Base-by-base conservation (phyloP, 30 jellyfish, hydroid and myxozoan genomes). In the Aurelia aurita region DNA sequence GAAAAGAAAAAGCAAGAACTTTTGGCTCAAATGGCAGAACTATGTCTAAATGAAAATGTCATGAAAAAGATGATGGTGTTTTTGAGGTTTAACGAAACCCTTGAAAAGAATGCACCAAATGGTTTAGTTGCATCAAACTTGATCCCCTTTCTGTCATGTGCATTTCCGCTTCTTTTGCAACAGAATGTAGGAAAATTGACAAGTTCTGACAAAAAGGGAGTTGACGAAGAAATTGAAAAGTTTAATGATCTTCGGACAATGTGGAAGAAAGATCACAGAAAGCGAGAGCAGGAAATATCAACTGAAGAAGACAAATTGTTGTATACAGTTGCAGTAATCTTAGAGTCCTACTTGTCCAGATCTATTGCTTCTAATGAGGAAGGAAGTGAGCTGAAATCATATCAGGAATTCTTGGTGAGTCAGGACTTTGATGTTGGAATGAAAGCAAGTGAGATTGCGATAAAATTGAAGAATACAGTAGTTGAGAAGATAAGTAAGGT, bases 121-220 rank as follows among this genome's bases (percentile, higher is more conserved):
- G 80, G 64, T 16, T 28, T 61, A 0, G 70, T 87, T 62, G 68
- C 76, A 45, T 60, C 71, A 8, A 84, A 92, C 66, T 43, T 92
- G 71, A 49, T 92, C 32, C 98, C 98, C 12, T 92, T 87, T 54
- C 75, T 87, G 51, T 68, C 98, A 9, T 92, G 96, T 47, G 98
- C 98, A 21, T 82, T 92, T 22, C 87, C 95, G 32, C 84, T 92
- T 16, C 72, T 92, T 66, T 58, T 83, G 71, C 98, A 92, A 46
- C 96, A 89, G 31, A 77, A 72, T n/a, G 59, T 82, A 21, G 66
- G 28, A 58, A 82, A 81, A 27, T 78, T 34, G 27, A 53, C 46
- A 10, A 82, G 45, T 3, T 57, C 53, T n/a, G 74, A 45, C 35
- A 51, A 43, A 12, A 82, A 79, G 23, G 32, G 21, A 8, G 45